Evolutionary conservation across 2,113 vertebrate genomes (phyloP), one percentile per base, ranked within the genome.

Genomic region (Austrofundulus limnaeus): DNA sequence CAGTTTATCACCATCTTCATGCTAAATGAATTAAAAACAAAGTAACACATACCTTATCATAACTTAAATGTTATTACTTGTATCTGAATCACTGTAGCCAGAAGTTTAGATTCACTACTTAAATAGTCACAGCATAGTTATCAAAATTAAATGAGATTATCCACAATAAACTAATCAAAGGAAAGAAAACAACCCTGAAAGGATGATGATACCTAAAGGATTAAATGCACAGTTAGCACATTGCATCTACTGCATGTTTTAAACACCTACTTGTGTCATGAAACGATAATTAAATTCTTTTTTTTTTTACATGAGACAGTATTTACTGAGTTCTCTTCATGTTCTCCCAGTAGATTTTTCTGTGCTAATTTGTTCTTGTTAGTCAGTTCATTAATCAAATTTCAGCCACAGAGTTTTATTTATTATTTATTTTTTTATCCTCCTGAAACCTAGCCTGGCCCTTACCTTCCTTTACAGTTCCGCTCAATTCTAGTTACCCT

Each of bases 281-380:
- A 55, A 74, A 68, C 25, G 78, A 77, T 75, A 73, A 72, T 34
- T 76, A 66, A 62, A 21, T 53, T 49, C n/a, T n/a, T n/a, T n/a
- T n/a, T n/a, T n/a, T n/a, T n/a, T n/a, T n/a, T 53, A 31, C 61
- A 71, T 4, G 5, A 73, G 38, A 43, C 20, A 48, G 37, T 62
- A 64, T n/a, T 62, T 52, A 78, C 46, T 70, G 51, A 65, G 60
- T 72, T 69, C 82, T 85, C 71, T 84, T 88, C 77, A 66, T 68
- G 73, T 78, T 78, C 70, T 83, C 85, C 85, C 84, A 76, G 86
- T 70, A 80, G 87, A 89, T 61, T 23, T 56, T 28, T 28, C 34
- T 58, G 69, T 63, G 77, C 81, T 77, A 72, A 56, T 42, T 76
- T 87, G 86, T 89, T 52, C n/a, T n/a, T n/a, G n/a, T n/a, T n/a